Percentiles rank a stretch among this genome's conserved stretches.
Conservation (phyloP, 2,888 invertebrate species). For the Lasioglossum marginatum region DNA sequence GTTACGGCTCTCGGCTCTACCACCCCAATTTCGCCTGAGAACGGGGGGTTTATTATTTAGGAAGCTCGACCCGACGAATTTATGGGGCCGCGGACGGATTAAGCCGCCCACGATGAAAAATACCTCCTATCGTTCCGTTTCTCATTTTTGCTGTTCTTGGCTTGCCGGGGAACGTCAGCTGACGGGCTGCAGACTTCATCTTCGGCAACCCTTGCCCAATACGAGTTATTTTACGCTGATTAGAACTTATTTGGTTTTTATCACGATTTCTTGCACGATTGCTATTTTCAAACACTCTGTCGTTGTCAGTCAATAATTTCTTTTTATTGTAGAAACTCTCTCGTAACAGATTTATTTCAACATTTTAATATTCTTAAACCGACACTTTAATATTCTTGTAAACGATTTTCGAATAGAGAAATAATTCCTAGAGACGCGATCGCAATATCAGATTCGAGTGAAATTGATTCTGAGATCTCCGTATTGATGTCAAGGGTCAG, state of each 20-base stretch:
- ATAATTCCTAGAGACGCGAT: not conserved
- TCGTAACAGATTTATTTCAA: too few relatives aligned
- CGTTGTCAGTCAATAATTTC: too few relatives aligned
- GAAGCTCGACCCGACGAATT: not conserved
- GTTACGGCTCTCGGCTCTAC: conserved; percentile 9
- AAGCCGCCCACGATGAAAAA: not conserved
- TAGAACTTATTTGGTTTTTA: not conserved
- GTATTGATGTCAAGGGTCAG: conserved; percentile 27
- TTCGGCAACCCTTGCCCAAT: too few relatives aligned
- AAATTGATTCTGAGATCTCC: not conserved
- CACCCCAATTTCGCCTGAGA: not conserved
- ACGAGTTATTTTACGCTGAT: not conserved
- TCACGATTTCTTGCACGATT: too few relatives aligned
- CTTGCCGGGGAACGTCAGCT: not conserved
- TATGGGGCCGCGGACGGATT: conserved; percentile 5
- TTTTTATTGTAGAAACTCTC: too few relatives aligned
- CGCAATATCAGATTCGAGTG: not conserved
- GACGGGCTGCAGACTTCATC: not conserved
- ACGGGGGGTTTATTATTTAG: conserved; percentile 21
- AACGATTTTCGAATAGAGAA: too few relatives aligned
- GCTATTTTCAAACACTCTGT: too few relatives aligned
- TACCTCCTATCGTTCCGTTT: not conserved
- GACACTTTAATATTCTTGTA: too few relatives aligned
- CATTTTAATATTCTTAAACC: too few relatives aligned
- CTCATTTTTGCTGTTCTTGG: not conserved